Conservation (phyloP, 2,797 vertebrate species). For the Oophaga sylvatica region DNA sequence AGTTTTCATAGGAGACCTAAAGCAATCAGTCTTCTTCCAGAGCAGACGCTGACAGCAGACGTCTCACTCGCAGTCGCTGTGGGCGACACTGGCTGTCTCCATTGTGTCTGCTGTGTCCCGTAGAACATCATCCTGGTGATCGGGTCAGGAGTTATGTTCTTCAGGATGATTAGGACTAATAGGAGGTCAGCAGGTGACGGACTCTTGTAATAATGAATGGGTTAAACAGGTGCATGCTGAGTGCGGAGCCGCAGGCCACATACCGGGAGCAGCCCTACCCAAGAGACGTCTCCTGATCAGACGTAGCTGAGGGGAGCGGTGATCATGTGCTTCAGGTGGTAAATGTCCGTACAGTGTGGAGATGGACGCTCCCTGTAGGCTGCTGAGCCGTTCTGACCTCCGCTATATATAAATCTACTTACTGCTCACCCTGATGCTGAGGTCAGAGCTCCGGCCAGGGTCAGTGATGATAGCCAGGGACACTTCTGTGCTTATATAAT, state of each 20-base stretch:
- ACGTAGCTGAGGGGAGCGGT: neutral
- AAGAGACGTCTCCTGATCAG: neutral
- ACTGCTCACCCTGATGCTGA: neutral
- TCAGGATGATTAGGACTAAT: neutral
- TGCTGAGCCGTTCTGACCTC: neutral
- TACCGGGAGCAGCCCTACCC: neutral
- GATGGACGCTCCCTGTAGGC: neutral
- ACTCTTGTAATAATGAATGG: neutral
- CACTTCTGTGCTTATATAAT: no score
- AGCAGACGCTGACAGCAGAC: neutral
- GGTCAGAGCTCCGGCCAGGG: neutral
- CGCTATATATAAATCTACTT: neutral
- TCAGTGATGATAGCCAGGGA: no score
- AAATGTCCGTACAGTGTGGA: neutral
- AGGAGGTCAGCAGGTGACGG: neutral
- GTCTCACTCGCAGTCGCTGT: neutral
- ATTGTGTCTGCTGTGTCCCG: neutral
- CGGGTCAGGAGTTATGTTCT: neutral
- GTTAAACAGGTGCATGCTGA: slow-evolving; percentile 2
- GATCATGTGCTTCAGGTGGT: neutral
- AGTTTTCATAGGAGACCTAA: neutral
- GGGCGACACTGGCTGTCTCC: neutral
- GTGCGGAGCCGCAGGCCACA: neutral
- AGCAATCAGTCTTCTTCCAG: neutral
- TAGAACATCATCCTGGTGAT: neutral